These are phyloP conservation scores for Drosophila azteca DNA, from an alignment of 1,140 invertebrate species.

Conservation along the genomic window DNA sequence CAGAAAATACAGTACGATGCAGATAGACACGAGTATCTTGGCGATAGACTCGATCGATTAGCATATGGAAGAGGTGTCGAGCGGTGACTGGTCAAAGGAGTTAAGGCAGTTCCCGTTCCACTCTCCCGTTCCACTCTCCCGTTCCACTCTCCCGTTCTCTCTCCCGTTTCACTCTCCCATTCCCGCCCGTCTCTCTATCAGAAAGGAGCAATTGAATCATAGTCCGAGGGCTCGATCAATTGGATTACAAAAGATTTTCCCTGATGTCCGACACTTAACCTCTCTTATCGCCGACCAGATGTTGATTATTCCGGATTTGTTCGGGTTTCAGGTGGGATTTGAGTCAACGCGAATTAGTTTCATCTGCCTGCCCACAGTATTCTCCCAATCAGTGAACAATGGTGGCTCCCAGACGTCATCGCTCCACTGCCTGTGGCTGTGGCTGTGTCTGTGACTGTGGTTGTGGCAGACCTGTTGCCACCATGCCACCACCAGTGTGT, in stretches of 20 bases:
- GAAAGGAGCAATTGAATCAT: conserved; percentile 26
- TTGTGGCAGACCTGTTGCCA: conserved; percentile 56
- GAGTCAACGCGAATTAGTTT: conserved; percentile 15
- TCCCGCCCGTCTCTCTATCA: not conserved
- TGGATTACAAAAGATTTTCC: no score
- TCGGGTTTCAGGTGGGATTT: conserved; percentile 16
- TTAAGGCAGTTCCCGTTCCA: not conserved
- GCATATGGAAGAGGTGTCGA: conserved; percentile 20
- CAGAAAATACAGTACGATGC: conserved; percentile 38
- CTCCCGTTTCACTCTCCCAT: no score
- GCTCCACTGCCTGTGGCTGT: conserved; percentile 5
- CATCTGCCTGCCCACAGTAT: conserved; percentile 13
- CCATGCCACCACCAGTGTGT: conserved; percentile 4
- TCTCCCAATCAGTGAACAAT: conserved; percentile 9
- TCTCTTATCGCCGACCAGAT: not conserved
- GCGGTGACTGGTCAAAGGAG: no score
- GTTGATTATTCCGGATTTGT: conserved; percentile 42
- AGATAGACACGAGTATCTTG: not conserved
- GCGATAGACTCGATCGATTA: conserved; percentile 18
- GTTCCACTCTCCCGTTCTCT: not conserved
- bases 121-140: no score
- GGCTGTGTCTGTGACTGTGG: no score
- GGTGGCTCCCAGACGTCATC: conserved; percentile 26
- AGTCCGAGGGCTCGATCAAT: not conserved
- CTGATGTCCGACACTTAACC: not conserved